Evolutionary conservation across 1,140 invertebrate genomes (phyloP), one percentile per base, ranked within the genome.

Genomic region (Drosophila punjabiensis): DNA sequence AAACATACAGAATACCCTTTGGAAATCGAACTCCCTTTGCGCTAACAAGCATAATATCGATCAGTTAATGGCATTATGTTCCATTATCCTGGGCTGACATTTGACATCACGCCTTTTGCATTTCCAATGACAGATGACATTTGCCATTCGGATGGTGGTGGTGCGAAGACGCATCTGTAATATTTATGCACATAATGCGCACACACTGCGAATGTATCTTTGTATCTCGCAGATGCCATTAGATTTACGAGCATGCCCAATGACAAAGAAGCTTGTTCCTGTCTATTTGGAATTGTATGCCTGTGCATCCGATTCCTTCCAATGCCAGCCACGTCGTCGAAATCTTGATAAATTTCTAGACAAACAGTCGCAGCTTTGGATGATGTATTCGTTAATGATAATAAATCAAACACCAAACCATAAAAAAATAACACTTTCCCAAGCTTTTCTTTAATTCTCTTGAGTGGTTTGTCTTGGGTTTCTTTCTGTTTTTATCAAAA

Each of bases 281-380:
- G 41, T 30, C 41, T 30, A 61, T 16, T 28, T 48, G 24, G 5
- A n/a, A n/a, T 32, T 35, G n/a, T 64, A 16, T 61, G 32, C n/a
- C 47, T 37, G 41, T 39, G 28, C 14, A 33, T 33, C 30, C 50
- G 10, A 33, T 18, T 53, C 30, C 30, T 33, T 16, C 39, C 64
- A 58, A 66, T 59, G 66, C n/a, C 67, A 56, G 50, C 30, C 41
- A 48, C 35, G 53, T 60, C 33, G 24, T 24, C 14, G 16, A 61
- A 74, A 74, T 74, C 68, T 53, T 74, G 71, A 74, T 74, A 74
- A 74, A 62, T 74, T 74, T 62, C 7, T 62, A 62, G 71, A 74
- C 68, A 74, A 74, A 74, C 71, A 74, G 30, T 43, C 30, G 35
- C 43, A 50, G 67, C 37, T 61, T 39, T 39, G 37, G 28, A 53